Evolutionary conservation across 2,113 vertebrate genomes (phyloP).

Genomic region (Malaclemys terrapin): DNA sequence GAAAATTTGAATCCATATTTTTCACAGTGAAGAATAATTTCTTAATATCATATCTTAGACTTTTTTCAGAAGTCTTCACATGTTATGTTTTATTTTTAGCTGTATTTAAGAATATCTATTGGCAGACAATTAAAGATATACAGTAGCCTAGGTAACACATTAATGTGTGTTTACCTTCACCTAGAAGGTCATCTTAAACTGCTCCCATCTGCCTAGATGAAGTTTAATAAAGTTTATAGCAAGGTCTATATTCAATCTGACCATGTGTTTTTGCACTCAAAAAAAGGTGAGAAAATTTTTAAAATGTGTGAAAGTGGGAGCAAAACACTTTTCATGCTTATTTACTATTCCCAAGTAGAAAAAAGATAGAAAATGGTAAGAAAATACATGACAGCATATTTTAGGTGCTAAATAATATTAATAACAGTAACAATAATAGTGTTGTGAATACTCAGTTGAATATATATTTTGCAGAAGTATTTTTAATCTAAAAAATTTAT

Average conservation of each 20-base stretch:
- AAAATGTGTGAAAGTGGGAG: neutral
- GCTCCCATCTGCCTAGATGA: neutral
- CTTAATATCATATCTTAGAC: conserved; percentile 69
- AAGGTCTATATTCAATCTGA: conserved; percentile 14
- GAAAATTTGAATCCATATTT: conserved; percentile 60
- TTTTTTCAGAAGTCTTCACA: conserved; percentile 67
- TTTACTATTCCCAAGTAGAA: neutral
- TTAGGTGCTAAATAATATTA: neutral
- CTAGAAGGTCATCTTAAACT: conserved; percentile 39
- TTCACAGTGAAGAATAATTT: conserved; percentile 59
- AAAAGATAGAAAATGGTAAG: neutral
- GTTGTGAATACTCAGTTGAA: neutral
- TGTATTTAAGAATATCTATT: conserved; percentile 57
- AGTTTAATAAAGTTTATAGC: conserved; percentile 28
- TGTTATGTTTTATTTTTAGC: conserved; percentile 64
- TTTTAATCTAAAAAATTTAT: neutral
- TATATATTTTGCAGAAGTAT: neutral
- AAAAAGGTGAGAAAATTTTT: neutral
- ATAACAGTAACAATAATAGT: neutral
- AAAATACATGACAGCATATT: neutral
- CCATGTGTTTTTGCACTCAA: fast-evolving
- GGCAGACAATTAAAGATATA: conserved; percentile 58
- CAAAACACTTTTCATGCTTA: neutral
- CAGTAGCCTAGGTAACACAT: conserved; percentile 61
- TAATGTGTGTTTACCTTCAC: conserved; percentile 39